phyloP scores from a whole-genome alignment of 2,888 invertebrate species.

The Caradrina clavipalpis region DNA sequence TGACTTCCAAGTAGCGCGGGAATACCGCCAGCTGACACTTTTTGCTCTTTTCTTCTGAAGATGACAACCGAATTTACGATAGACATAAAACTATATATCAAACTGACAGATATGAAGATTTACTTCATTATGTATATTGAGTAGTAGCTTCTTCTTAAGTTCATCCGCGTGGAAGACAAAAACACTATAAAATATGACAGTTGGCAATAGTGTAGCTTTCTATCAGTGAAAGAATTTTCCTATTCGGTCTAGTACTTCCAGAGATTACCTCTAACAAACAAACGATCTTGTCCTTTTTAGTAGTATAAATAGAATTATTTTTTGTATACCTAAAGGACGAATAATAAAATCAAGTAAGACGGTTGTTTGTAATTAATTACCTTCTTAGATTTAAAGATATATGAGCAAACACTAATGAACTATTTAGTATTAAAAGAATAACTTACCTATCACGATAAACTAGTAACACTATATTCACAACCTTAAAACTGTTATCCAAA shows the following conservation, averaged over 20 bases:
- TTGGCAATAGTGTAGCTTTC: no score
- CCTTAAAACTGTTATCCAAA: slow-evolving; percentile 38
- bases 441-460: slow-evolving; percentile 53
- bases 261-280: no score
- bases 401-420: background rate
- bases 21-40: slow-evolving; percentile 40
- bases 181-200: no score
- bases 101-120: background rate
- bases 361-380: background rate
- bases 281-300: no score
- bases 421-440: background rate
- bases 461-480: slow-evolving; percentile 48
- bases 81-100: slow-evolving; percentile 1
- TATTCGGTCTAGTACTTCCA: no score
- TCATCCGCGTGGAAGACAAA: no score
- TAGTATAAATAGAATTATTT: background rate
- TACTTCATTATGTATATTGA: background rate
- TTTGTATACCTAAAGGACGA: background rate
- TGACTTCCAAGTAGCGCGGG: slow-evolving; percentile 48
- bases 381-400: background rate
- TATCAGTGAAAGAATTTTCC: no score
- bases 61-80: slow-evolving; percentile 38
- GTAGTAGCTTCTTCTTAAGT: no score
- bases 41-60: slow-evolving; percentile 41
- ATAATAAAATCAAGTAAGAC: background rate